Evolutionary conservation across 2,888 invertebrate genomes (phyloP), one percentile per base, ranked within the genome.

Genomic region (Meteorus cinctellus): DNA sequence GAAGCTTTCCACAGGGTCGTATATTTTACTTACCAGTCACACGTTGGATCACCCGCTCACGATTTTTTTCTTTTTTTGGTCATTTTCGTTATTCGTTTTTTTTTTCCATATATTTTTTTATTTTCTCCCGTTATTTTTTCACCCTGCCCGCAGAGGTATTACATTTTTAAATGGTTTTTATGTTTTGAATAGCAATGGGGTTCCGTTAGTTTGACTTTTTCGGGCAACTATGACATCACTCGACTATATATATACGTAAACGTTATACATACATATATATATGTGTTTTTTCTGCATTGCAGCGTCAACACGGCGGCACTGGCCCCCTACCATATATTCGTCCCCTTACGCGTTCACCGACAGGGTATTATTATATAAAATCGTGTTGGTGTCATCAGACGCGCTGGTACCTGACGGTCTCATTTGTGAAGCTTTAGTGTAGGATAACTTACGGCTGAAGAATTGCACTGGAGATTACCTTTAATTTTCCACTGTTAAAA

Each of bases 161-260:
- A 89, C 86, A 88, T 89, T 89, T 89, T 89, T 88, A 89, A 89
- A 88, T 89, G 88, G 89, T 89, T 89, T 87, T 83, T 89, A 88
- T 88, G 88, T 89, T 89, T 89, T 88, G 89, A 88, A 89, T 89
- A 89, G 89, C 87, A 89, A 89, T 89, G 83, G 87, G 84, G 80
- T 77, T 77, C 78, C 75, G 19, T 19, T 55, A n/a, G 55, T 19
- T 55, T 55, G 55, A 55, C 19, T 55, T 19, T 19, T 55, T 55
- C 19, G 5, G 55, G 41, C 48, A 68, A 68, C 48, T 68, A 29
- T 68, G 10, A 41, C 41, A 66, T 66, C 66, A 74, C n/a, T 55
- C 48, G 10, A 16, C n/a, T 48, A 55, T 19, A 55, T 6, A 55
- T 55, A 24, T 19, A 55, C 55, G 1, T 10, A 55, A 5, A 19